A percentile compares a stretch with the other conserved stretches of the same genome.
These are phyloP conservation scores for Embiotoca jacksoni DNA, from an alignment of 2,113 vertebrate species.

Conservation along the genomic window DNA sequence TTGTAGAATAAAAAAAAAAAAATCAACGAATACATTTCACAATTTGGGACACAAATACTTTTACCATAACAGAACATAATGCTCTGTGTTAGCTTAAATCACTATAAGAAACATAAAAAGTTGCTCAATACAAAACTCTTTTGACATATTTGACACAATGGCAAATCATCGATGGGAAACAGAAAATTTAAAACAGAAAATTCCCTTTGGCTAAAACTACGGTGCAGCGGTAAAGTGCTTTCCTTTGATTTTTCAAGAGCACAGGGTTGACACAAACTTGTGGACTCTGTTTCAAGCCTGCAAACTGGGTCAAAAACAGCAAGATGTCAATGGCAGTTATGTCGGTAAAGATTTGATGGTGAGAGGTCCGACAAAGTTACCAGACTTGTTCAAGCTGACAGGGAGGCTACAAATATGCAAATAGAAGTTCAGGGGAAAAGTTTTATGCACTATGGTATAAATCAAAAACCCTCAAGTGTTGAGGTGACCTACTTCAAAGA, in stretches of 20 bases:
- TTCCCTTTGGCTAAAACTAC: neutral
- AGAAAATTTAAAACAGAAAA: no score
- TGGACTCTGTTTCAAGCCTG: neutral
- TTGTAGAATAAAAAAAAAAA: no score
- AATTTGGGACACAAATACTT: no score
- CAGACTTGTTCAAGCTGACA: constrained; percentile 1
- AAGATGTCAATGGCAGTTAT: neutral
- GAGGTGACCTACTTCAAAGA: neutral
- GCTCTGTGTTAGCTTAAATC: no score
- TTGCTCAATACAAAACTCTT: no score
- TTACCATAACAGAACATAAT: no score
- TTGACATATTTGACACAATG: no score
- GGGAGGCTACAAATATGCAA: neutral
- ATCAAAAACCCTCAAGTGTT: neutral
- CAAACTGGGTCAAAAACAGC: neutral
- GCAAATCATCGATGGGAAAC: no score
- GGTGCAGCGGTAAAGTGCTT: neutral
- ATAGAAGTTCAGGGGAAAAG: neutral
- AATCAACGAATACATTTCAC: no score
- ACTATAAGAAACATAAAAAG: no score
- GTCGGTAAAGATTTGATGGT: neutral
- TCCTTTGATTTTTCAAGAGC: neutral
- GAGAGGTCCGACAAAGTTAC: neutral
- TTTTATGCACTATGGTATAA: no score
- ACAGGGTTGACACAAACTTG: neutral